Percentiles rank a stretch among this genome's conserved stretches.
phyloP scores from a whole-genome alignment of 2,113 vertebrate species.

The Semnornis frantzii region DNA sequence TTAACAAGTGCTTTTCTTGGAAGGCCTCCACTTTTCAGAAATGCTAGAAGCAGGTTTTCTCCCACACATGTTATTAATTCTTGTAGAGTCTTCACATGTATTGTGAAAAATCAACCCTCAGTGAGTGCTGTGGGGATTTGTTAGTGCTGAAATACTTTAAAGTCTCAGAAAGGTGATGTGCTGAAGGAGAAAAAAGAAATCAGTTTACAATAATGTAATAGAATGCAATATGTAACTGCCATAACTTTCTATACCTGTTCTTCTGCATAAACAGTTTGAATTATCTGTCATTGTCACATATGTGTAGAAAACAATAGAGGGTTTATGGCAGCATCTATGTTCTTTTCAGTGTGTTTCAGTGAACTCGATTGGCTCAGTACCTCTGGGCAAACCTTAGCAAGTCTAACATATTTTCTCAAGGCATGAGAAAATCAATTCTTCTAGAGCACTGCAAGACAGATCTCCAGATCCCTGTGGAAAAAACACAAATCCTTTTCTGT shows the following conservation, averaged over 20 bases:
- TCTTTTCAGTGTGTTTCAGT: neutral
- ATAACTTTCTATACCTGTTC: neutral
- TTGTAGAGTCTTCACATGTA: neutral
- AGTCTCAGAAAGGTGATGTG: neutral
- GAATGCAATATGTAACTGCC: neutral
- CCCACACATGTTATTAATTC: neutral
- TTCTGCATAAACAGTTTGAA: neutral
- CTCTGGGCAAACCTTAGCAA: neutral
- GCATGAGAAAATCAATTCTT: neutral
- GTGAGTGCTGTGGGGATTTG: neutral
- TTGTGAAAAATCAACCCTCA: neutral
- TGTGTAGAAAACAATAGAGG: neutral
- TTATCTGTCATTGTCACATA: neutral
- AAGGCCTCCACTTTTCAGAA: neutral
- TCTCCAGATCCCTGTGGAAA: neutral
- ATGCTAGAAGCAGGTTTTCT: slow-evolving; percentile 2
- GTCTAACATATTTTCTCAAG: neutral
- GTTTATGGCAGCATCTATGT: neutral
- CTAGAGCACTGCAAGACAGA: neutral
- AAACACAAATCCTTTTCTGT: neutral
- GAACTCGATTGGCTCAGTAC: neutral
- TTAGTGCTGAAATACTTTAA: neutral
- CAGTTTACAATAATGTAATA: neutral
- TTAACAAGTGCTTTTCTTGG: slow-evolving; percentile 14
- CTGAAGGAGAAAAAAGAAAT: neutral